Evolutionary conservation across 2,113 vertebrate species (phyloP).

Genomic region (Proterorhinus semilunaris): DNA sequence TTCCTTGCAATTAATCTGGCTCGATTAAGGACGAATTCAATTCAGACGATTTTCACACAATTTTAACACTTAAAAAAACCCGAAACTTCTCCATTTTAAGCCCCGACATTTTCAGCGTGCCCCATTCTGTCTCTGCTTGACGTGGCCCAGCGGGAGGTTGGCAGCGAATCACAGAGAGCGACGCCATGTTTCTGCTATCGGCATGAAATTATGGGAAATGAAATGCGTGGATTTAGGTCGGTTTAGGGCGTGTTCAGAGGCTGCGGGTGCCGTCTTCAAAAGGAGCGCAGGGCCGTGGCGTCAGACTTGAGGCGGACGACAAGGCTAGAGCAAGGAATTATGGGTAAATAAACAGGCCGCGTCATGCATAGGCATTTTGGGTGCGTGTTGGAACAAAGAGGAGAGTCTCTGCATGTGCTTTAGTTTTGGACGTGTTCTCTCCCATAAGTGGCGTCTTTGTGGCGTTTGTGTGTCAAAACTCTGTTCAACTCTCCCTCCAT

Average conservation of each 20-base stretch:
- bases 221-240: neutral
- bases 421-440: too few species aligned
- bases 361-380: neutral
- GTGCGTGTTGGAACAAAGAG: neutral
- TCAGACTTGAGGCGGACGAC: neutral
- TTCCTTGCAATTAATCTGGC: neutral
- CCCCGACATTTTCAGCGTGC: neutral
- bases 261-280: neutral
- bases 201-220: slow-evolving; percentile 8
- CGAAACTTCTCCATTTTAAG: neutral
- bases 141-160: neutral
- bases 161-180: slow-evolving; percentile 1
- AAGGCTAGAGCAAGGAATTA: neutral
- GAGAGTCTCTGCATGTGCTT: too few species aligned
- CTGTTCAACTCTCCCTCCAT: too few species aligned
- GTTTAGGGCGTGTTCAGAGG: neutral
- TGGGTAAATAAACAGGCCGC: neutral
- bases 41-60: neutral
- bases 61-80: neutral
- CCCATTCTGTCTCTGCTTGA: neutral
- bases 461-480: too few species aligned
- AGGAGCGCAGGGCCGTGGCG: neutral
- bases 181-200: neutral
- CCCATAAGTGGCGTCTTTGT: too few species aligned
- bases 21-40: neutral